Evolutionary conservation across 2,113 vertebrate species (phyloP).

Genomic region (Gymnorhina tibicen): DNA sequence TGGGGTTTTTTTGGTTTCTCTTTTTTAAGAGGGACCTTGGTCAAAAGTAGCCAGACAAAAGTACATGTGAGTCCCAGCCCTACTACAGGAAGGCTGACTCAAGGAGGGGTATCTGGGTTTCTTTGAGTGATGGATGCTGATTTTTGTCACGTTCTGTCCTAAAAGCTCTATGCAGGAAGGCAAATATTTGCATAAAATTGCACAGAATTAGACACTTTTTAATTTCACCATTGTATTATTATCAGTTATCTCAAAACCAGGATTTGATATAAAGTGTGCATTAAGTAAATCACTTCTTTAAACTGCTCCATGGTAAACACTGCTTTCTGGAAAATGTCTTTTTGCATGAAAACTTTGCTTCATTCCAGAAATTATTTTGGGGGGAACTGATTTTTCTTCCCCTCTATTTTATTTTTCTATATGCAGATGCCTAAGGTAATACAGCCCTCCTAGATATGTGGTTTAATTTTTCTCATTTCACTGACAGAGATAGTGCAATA

Average conservation of each 20-base stretch:
- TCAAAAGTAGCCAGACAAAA: not conserved
- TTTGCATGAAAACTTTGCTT: not conserved
- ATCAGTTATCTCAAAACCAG: not conserved
- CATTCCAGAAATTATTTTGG: not conserved
- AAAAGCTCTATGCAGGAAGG: not conserved
- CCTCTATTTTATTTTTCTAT: not conserved
- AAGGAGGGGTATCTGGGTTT: not conserved
- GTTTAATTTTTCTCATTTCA: not conserved
- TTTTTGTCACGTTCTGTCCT: not conserved
- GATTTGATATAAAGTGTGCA: not conserved
- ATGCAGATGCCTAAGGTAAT: not conserved
- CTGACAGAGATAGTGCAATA: not conserved
- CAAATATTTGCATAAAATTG: not conserved
- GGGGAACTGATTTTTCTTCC: not conserved
- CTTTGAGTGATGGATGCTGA: not conserved
- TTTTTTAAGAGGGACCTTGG: not conserved
- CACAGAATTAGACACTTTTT: not conserved
- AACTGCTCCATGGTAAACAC: not conserved
- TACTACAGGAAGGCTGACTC: not conserved
- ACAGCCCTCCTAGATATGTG: not conserved
- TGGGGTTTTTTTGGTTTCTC: accelerated
- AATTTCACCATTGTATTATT: not conserved
- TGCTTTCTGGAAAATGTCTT: not conserved
- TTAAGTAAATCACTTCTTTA: not conserved
- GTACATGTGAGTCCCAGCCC: not conserved